These are phyloP conservation scores for Chaetops frenatus DNA, from an alignment of 2,113 vertebrate species.

Conservation along the genomic window DNA sequence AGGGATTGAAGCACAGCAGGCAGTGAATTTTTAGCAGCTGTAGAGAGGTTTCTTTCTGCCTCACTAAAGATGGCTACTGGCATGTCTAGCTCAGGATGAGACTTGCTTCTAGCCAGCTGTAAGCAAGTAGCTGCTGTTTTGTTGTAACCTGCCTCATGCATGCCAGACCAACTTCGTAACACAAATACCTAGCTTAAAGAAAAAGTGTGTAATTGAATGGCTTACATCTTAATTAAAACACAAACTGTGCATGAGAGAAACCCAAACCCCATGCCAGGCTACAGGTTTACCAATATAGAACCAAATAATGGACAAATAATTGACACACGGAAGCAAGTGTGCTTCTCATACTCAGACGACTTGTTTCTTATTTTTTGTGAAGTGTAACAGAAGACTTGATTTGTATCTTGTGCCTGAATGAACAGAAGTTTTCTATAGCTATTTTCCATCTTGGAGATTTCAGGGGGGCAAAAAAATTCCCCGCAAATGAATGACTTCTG, in stretches of 20 bases:
- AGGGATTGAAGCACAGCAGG: constrained; percentile 41
- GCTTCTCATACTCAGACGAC: background rate
- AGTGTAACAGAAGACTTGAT: background rate
- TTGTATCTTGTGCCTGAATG: background rate
- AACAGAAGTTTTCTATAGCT: background rate
- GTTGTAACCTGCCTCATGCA: background rate
- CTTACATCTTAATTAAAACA: background rate
- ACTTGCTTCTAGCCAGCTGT: background rate
- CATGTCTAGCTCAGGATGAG: background rate
- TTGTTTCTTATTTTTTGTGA: background rate
- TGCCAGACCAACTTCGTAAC: background rate
- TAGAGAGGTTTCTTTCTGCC: constrained; percentile 28
- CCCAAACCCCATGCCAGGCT: background rate
- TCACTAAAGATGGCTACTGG: background rate
- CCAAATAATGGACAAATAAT: background rate
- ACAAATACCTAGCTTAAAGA: background rate
- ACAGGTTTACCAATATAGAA: background rate
- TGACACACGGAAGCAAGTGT: background rate
- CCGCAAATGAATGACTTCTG: background rate
- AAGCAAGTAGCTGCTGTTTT: background rate
- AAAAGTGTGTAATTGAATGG: background rate
- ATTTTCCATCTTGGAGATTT: background rate
- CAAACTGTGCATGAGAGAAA: background rate
- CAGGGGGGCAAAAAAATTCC: rapidly evolving
- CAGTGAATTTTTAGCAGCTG: constrained; percentile 43